phyloP scores from a whole-genome alignment of 2,888 invertebrate genomes.

The Pandemis corylana region DNA sequence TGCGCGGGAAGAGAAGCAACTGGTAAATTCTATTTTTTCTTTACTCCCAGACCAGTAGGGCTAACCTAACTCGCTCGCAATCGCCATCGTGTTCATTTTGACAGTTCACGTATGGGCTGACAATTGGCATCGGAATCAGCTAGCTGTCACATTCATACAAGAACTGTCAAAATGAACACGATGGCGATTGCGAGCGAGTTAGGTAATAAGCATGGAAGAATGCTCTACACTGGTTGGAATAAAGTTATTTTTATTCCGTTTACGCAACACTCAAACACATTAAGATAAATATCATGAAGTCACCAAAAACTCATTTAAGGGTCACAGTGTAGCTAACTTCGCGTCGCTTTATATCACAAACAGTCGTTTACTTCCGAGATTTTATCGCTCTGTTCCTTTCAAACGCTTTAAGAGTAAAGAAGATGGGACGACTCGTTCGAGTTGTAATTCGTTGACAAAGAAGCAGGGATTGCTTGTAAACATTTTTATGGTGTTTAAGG shows the following conservation, averaged over 20 bases:
- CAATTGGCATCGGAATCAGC: no score
- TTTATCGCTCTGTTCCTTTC: neutral
- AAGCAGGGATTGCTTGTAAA: constrained; percentile 2
- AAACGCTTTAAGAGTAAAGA: neutral
- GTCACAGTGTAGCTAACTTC: constrained; percentile 8
- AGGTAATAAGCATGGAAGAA: no score
- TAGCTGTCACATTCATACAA: no score
- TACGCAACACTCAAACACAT: constrained; percentile 10
- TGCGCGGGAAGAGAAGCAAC: no score
- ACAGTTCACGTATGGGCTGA: no score
- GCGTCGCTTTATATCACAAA: neutral
- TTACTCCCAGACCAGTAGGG: no score
- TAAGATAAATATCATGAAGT: constrained; percentile 22
- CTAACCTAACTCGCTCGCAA: no score
- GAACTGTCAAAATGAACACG: no score
- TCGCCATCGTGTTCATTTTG: no score
- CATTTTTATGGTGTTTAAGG: neutral
- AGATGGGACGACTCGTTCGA: neutral
- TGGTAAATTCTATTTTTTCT: no score
- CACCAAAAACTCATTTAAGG: constrained; percentile 17
- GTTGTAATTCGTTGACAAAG: neutral
- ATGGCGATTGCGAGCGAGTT: no score
- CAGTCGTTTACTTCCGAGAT: neutral
- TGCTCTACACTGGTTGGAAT: no score
- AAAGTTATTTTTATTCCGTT: neutral